Evolutionary conservation across 2,888 invertebrate genomes (phyloP), one percentile per base, ranked within the genome.

Genomic region (Campoletis raptor): DNA sequence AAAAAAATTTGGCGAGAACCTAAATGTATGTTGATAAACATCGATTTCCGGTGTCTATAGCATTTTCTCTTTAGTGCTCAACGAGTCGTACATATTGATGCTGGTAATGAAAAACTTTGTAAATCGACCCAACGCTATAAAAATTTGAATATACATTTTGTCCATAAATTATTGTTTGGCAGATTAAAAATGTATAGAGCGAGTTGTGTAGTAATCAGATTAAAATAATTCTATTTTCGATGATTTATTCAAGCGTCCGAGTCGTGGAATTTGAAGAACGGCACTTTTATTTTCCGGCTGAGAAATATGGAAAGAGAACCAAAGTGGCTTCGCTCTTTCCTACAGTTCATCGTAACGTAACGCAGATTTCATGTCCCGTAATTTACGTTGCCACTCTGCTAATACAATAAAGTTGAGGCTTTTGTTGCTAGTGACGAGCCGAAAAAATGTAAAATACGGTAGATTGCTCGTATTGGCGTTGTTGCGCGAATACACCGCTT

Each of bases 401-500:
- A 48, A 70, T 30, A 36, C 21, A 45, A 21, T 48, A 30, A 48
- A 5, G 61, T 24, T 18, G 37, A 4, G 24, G 57, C 37, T 42
- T 45, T 24, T 66, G 40, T 64, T 64, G n/a, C 64, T 42, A 64
- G 52, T 18, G 18, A n/a, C 45, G 10, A 45, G 40, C 18, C 18
- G 36, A n/a, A 36, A 54, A 10, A 42, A 4, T 24, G 61, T 45
- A 76, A 61, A 9, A 42, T 24, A 77, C 61, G 64, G 8, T 77
- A 61, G n/a, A 45, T 45, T 66, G 36, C 36, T 64, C 45, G 30
- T 76, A 45, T 42, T 18, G 2, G 36, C 74, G 42, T 61, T 61
- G 66, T 54, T 66, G 30, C 36, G 48, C 64, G 48, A 76, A 37
- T 73, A 18, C 30, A n/a, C 21, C 48, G 64, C 64, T 61, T 30